Percentiles rank a stretch among this genome's conserved stretches.
These are phyloP conservation scores for Ispidina picta DNA, from an alignment of 2,797 vertebrate genomes.

Conservation along the genomic window DNA sequence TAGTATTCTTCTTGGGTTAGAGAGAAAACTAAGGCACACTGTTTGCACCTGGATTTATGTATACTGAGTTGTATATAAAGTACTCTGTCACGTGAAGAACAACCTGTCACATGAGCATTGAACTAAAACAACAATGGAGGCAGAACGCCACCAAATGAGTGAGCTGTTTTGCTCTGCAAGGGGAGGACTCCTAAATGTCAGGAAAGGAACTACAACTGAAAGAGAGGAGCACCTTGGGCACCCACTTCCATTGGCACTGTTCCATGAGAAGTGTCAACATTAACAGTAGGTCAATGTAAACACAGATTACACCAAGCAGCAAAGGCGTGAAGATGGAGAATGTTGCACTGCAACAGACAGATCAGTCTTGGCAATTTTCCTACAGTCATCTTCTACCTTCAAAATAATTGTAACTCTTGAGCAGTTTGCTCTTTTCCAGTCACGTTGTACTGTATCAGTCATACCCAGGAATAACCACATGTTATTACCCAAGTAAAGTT, in stretches of 20 bases:
- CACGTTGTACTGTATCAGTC: neutral
- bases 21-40: neutral
- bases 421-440: neutral
- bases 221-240: neutral
- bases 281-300: neutral
- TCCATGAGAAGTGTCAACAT: neutral
- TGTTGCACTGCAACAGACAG: neutral
- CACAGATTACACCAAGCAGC: neutral
- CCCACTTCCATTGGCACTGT: accelerated
- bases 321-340: neutral
- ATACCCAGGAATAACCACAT: neutral
- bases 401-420: neutral
- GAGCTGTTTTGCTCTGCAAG: neutral
- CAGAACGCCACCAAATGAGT: neutral
- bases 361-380: neutral
- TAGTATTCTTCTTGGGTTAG: neutral
- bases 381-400: neutral
- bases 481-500: neutral
- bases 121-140: neutral
- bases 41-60: neutral
- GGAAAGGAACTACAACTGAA: neutral
- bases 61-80: neutral
- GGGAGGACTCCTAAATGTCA: neutral
- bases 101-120: accelerated
- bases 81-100: neutral